Conservation (phyloP, 2,888 invertebrate species). For the Ochropleura plecta region DNA sequence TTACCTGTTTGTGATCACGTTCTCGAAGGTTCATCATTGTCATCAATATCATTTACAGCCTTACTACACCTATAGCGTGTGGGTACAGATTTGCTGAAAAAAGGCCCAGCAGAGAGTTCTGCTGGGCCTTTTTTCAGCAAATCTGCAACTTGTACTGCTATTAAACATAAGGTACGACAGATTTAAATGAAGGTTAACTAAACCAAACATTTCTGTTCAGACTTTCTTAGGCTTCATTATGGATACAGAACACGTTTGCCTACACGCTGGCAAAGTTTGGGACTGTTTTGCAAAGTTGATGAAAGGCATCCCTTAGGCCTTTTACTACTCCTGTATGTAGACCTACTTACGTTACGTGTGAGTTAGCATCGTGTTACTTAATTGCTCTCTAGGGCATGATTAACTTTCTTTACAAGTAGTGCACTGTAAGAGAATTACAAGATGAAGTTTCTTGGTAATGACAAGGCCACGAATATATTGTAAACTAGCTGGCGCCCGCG, state of each 20-base stretch:
- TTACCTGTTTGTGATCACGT: too few species aligned
- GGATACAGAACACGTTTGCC: constrained; percentile 25
- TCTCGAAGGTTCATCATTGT: neutral
- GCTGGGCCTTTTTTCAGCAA: too few species aligned
- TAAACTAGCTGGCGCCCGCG: too few species aligned
- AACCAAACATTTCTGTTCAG: neutral
- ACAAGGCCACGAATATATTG: neutral
- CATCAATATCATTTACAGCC: neutral
- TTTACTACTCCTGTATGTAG: neutral
- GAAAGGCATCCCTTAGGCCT: constrained; percentile 5
- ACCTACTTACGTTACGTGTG: constrained; percentile 11
- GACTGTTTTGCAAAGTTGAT: constrained; percentile 21
- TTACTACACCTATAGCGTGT: too few species aligned
- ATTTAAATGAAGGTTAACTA: neutral
- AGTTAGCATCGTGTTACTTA: neutral
- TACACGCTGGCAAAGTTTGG: constrained; percentile 4
- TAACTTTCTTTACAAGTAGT: neutral
- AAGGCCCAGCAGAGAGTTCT: too few species aligned
- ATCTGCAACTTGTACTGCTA: too few species aligned
- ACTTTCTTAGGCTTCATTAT: constrained; percentile 10
- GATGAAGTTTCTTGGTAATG: neutral
- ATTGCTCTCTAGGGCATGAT: constrained; percentile 7
- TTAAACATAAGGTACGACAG: neutral
- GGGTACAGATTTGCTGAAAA: too few species aligned
- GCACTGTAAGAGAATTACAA: neutral